These are phyloP conservation scores for Scomber japonicus DNA, from an alignment of 2,113 vertebrate species.

Conservation along the genomic window DNA sequence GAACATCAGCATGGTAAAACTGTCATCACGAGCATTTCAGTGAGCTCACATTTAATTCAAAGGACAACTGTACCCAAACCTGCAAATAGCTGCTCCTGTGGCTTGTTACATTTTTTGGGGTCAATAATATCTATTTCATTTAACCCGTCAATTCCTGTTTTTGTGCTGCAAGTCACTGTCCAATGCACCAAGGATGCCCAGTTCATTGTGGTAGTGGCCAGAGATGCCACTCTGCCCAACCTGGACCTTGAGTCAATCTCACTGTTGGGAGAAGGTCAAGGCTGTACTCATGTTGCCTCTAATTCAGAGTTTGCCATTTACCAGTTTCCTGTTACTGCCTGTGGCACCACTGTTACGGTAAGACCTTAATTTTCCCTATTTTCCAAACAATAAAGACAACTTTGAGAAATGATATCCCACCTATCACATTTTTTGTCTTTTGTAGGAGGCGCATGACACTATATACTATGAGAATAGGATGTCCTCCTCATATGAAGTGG, in stretches of 20 bases:
- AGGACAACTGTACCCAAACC: too few relatives aligned
- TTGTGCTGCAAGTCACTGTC: conserved; percentile 74
- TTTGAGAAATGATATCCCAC: neutral
- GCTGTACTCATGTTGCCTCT: conserved; percentile 63
- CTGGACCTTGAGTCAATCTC: conserved; percentile 61
- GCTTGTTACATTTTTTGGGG: too few relatives aligned
- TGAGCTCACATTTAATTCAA: too few relatives aligned
- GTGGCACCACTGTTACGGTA: conserved; percentile 76
- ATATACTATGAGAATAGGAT: conserved; percentile 82
- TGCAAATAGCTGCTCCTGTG: too few relatives aligned
- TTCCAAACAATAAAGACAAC: neutral
- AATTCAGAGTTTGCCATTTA: conserved; percentile 77
- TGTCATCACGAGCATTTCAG: too few relatives aligned
- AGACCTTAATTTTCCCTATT: conserved; percentile 8
- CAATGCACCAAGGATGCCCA: conserved; percentile 81
- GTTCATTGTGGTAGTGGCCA: conserved; percentile 78
- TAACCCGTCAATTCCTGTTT: neutral
- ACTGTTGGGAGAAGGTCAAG: conserved; percentile 38
- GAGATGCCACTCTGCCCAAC: conserved; percentile 69
- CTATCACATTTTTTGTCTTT: neutral
- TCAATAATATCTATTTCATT: too few relatives aligned
- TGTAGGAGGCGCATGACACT: conserved; percentile 73
- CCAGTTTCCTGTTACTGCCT: conserved; percentile 76
- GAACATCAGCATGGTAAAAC: too few relatives aligned
- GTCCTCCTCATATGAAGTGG: conserved; percentile 69